Evolutionary conservation across 2,888 invertebrate species (phyloP).

Genomic region (Aporophyla nigra): DNA sequence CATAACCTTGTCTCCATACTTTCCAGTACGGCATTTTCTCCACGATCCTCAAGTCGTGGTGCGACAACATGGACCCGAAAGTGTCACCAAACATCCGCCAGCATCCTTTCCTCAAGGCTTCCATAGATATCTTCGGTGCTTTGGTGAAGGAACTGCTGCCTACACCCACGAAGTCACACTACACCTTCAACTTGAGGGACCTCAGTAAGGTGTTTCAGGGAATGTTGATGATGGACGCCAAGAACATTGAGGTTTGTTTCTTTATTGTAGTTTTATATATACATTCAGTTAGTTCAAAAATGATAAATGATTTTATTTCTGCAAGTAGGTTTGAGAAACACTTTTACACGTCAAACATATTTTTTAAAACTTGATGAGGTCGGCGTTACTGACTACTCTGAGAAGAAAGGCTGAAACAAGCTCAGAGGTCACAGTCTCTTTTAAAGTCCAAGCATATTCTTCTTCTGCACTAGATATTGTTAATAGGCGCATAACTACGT

Average conservation of each 20-base stretch:
- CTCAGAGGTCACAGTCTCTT: too few relatives aligned
- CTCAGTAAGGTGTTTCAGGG: slow-evolving; percentile 96
- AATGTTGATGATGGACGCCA: slow-evolving; percentile 93
- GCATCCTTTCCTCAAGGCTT: slow-evolving; percentile 92
- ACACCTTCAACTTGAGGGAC: slow-evolving; percentile 97
- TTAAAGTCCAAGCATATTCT: too few relatives aligned
- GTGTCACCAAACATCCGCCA: slow-evolving; percentile 73
- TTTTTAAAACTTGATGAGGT: too few relatives aligned
- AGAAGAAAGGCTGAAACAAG: too few relatives aligned
- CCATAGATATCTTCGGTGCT: slow-evolving; percentile 92
- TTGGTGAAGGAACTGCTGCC: slow-evolving; percentile 94
- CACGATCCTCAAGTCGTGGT: slow-evolving; percentile 93
- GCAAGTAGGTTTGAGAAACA: too few relatives aligned
- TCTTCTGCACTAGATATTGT: not conserved
- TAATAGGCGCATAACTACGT: not conserved
- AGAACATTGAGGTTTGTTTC: slow-evolving; percentile 89
- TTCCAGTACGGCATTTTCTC: slow-evolving; percentile 91
- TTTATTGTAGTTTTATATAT: not conserved
- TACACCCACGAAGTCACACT: slow-evolving; percentile 97
- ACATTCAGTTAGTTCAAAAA: not conserved
- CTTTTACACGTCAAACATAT: too few relatives aligned
- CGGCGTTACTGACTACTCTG: too few relatives aligned
- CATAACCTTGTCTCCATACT: not conserved
- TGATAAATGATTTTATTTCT: too few relatives aligned
- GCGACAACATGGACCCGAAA: slow-evolving; percentile 80